Percentiles rank a stretch among this genome's conserved stretches.
Conservation (phyloP, 2,113 vertebrate species). For the Ictidomys tridecemlineatus region DNA sequence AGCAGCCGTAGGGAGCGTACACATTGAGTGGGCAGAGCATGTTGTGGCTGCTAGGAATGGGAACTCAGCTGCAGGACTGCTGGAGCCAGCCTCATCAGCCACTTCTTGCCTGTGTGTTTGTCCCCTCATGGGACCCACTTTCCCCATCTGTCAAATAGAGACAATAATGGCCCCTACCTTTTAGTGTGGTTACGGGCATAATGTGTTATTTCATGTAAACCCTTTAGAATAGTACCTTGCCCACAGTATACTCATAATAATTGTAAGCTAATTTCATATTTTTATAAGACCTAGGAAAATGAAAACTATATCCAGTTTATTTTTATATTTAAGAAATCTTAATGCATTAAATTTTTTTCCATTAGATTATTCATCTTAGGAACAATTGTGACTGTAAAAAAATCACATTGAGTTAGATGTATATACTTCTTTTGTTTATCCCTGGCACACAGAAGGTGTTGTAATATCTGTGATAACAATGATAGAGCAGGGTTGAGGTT, state of each 20-base stretch:
- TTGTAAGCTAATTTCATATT: neutral
- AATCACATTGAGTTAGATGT: neutral
- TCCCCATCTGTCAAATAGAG: slow-evolving; percentile 24
- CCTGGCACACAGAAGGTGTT: neutral
- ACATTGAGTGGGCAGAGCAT: neutral
- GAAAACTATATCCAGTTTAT: neutral
- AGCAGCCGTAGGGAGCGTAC: neutral
- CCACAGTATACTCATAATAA: neutral
- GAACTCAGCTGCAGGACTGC: neutral
- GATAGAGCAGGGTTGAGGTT: neutral
- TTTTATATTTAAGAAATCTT: slow-evolving; percentile 45
- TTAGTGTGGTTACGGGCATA: neutral
- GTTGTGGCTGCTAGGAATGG: neutral
- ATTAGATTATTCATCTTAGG: slow-evolving; percentile 23
- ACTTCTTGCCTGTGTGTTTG: neutral
- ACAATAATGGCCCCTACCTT: neutral
- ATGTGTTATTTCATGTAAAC: neutral
- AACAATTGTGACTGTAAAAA: neutral
- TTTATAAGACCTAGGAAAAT: slow-evolving; percentile 49
- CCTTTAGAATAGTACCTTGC: slow-evolving; percentile 7
- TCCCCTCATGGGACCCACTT: slow-evolving; percentile 1
- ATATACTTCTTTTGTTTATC: slow-evolving; percentile 9
- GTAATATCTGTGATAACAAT: neutral
- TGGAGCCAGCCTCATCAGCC: neutral
- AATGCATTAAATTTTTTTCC: slow-evolving; percentile 27